Evolutionary conservation across 2,113 vertebrate species (phyloP), one percentile per base, ranked within the genome.

Genomic region (Callionymus lyra): DNA sequence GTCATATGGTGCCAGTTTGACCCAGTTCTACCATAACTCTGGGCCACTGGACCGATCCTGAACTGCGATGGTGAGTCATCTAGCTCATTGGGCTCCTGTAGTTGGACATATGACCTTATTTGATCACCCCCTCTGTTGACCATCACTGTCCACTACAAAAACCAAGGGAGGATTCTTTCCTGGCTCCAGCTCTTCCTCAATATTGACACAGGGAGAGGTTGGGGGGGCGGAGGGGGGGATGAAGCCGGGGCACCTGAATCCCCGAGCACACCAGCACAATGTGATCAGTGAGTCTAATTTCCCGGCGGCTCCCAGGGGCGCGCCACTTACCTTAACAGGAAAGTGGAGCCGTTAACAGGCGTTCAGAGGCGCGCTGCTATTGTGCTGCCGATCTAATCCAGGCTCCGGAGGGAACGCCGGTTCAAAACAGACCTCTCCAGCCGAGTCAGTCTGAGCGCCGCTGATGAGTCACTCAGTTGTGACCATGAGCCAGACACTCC

Each of bases 141-240:
- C 64, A 72, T 46, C 70, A 73, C 70, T 78, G 70, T 78, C 69
- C 73, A 75, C 72, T 84, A 59, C 62, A 77, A 86, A 27, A 85
- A 86, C 77, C 59, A 80, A 75, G 79, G 83, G 82, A 76, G 86
- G 85, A 87, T 85, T 79, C 68, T 72, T 81, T 84, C 59, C 59
- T n/a, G 6, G 67, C 72, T 70, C 57, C 10, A 54, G 60, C 44
- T 59, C 63, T 71, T 72, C 63, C 56, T 49, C 72, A 81, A 82
- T 82, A 84, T 79, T 75, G 77, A 76, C 70, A 82, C 79, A 16
- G 15, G 15, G 12, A 38, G 38, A 10, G 15, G 50, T 64, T 68
- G 65, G 32, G 55, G 59, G 47, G 65, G n/a, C n/a, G 59, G 59
- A n/a, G n/a, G n/a, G 79, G 63, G 56, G 66, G 72, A 59, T 65